Conservation (phyloP, 2,888 invertebrate species). For the Drosophila hamatofila region DNA sequence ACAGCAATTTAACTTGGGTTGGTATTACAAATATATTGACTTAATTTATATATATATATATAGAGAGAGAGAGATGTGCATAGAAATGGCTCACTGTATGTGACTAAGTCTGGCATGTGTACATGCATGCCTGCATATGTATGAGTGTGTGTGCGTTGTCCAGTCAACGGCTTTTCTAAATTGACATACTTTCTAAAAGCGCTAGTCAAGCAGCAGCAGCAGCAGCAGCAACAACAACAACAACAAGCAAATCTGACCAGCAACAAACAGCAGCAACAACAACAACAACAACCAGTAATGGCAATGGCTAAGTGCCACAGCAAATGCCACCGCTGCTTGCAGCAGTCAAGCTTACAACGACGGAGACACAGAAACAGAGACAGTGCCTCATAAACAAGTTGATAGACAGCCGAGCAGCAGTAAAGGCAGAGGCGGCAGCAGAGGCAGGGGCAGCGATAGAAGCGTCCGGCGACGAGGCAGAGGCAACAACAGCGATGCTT, state of each 20-base stretch:
- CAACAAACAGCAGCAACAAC: conserved; percentile 11
- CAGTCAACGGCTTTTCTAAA: conserved; percentile 76
- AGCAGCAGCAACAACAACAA: conserved; percentile 37
- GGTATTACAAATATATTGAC: conserved; percentile 34
- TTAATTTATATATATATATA: conserved; percentile 10
- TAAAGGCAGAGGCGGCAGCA: conserved; percentile 1
- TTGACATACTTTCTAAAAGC: conserved; percentile 82
- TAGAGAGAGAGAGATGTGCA: conserved; percentile 9
- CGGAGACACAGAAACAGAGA: conserved; percentile 43
- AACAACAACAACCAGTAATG: conserved; percentile 40
- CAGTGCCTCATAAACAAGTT: conserved; percentile 64
- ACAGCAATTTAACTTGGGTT: conserved; percentile 31
- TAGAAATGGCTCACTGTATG: conserved; percentile 8
- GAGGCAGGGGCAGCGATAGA: conserved; percentile 5
- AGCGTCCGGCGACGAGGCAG: not conserved
- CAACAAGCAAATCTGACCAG: conserved; percentile 42
- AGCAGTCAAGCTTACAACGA: conserved; percentile 39
- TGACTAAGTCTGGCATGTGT: conserved; percentile 2
- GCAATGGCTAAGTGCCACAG: conserved; percentile 53
- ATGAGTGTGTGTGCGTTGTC: conserved; percentile 38
- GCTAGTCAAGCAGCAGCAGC: conserved; percentile 48
- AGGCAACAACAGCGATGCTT: conserved; percentile 8
- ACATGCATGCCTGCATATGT: not conserved
- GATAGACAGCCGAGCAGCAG: conserved; percentile 45
- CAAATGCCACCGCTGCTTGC: conserved; percentile 38